phyloP scores from a whole-genome alignment of 2,888 invertebrate species.

The Lepidochitona cinerea region DNA sequence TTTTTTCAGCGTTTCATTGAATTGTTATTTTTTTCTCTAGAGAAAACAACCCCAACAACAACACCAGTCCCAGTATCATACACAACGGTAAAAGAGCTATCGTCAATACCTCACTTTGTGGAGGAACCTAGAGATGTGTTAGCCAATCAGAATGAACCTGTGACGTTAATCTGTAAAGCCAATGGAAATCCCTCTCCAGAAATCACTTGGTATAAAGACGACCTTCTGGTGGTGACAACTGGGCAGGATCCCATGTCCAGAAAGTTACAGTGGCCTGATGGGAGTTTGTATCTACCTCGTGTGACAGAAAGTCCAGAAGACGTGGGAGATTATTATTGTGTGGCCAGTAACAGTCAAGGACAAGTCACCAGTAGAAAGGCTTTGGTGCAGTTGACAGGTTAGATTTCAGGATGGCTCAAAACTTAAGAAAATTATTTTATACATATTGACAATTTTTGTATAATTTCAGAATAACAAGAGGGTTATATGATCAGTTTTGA shows the following conservation, averaged over 20 bases:
- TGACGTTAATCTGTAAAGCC: background rate
- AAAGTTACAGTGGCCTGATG: background rate
- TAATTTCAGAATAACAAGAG: too few species aligned
- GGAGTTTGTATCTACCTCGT: background rate
- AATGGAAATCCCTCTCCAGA: background rate
- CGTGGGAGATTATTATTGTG: background rate
- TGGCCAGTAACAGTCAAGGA: background rate
- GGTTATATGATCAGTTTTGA: too few species aligned
- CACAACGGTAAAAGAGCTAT: too few species aligned
- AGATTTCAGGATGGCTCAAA: too few species aligned
- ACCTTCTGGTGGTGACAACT: background rate
- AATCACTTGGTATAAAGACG: background rate
- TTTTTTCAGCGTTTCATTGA: too few species aligned
- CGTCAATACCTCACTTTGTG: background rate
- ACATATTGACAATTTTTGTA: too few species aligned
- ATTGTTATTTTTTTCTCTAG: too few species aligned
- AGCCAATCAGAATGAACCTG: background rate
- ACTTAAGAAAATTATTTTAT: too few species aligned
- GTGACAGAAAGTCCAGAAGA: background rate
- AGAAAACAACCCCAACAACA: too few species aligned
- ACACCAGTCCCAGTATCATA: too few species aligned
- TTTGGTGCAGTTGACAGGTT: background rate
- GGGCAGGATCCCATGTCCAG: background rate
- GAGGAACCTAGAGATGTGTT: background rate
- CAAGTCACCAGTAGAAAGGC: background rate